phyloP scores from a whole-genome alignment of 2,888 invertebrate genomes.

The Himalopsyche kuldschensis region DNA sequence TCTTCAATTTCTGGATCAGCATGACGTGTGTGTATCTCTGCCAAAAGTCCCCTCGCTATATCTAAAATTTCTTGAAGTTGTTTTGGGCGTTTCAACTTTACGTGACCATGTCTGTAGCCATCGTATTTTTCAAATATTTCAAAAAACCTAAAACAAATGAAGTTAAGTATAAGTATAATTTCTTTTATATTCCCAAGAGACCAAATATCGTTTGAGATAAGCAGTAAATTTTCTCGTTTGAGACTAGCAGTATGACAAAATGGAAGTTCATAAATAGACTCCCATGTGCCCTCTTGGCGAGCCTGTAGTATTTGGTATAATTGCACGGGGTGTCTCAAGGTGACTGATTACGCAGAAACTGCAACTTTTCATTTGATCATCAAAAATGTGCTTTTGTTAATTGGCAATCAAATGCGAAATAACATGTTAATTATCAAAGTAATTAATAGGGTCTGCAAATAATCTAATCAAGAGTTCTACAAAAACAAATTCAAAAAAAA shows the following conservation, averaged over 20 bases:
- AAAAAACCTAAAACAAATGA: slow-evolving; percentile 74
- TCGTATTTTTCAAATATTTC: slow-evolving; percentile 98
- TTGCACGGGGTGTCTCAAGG: slow-evolving; percentile 45
- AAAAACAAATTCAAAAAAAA: too few species aligned
- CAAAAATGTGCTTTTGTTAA: too few species aligned
- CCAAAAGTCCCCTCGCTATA: slow-evolving; percentile 86
- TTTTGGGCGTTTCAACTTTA: slow-evolving; percentile 96
- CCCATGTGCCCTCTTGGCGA: too few species aligned
- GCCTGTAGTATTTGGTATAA: too few species aligned
- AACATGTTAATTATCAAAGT: too few species aligned
- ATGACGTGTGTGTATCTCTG: slow-evolving; percentile 85
- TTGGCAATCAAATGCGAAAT: too few species aligned
- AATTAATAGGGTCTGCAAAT: too few species aligned
- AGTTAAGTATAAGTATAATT: neutral
- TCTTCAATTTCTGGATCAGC: slow-evolving; percentile 94
- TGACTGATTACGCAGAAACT: too few species aligned
- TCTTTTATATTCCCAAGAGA: neutral
- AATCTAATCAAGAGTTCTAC: too few species aligned
- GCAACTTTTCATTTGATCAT: too few species aligned
- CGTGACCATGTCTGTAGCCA: slow-evolving; percentile 92
- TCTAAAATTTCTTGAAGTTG: slow-evolving; percentile 97
- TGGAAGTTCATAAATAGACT: too few species aligned
- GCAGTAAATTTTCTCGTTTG: neutral
- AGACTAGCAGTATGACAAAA: too few species aligned
- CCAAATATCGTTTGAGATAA: neutral